A percentile compares a stretch with the other conserved stretches of the same genome.
These are phyloP conservation scores for Zingel zingel DNA, from an alignment of 2,113 vertebrate species.

Conservation along the genomic window DNA sequence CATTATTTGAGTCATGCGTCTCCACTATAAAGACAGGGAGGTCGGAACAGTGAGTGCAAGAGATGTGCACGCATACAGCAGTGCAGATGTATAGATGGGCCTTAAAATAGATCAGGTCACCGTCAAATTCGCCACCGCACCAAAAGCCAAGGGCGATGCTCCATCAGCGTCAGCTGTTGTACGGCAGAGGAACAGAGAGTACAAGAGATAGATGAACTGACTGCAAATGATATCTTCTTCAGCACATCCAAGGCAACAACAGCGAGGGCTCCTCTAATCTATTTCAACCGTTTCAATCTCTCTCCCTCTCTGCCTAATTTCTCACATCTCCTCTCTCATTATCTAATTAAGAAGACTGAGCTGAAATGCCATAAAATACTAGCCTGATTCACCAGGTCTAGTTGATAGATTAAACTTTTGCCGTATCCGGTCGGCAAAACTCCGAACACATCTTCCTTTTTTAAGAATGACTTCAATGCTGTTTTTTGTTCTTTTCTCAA, in stretches of 20 bases:
- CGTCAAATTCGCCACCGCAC: constrained; percentile 53
- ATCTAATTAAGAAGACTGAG: constrained; percentile 23
- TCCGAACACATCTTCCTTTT: too few relatives aligned
- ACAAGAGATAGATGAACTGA: constrained; percentile 9
- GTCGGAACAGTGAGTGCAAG: constrained; percentile 26
- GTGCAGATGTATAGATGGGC: constrained; percentile 20
- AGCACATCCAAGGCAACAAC: constrained; percentile 4
- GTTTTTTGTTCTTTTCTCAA: too few relatives aligned
- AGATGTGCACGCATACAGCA: constrained; percentile 15
- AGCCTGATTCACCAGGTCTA: too few relatives aligned
- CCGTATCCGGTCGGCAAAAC: too few relatives aligned
- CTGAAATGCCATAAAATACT: constrained; percentile 22
- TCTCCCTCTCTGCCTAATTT: constrained; percentile 31
- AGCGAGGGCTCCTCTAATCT: constrained; percentile 13
- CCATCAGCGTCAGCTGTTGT: constrained; percentile 41
- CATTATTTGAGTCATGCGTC: constrained; percentile 59
- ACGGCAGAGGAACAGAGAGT: constrained; percentile 26
- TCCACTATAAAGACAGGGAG: constrained; percentile 28
- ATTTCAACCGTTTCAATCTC: constrained; percentile 25
- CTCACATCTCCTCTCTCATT: constrained; percentile 34
- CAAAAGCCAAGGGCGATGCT: constrained; percentile 64
- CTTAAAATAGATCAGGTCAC: constrained; percentile 75
- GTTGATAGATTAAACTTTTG: too few relatives aligned
- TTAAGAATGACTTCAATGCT: too few relatives aligned
- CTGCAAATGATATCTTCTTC: constrained; percentile 14